These are phyloP conservation scores for Glaucomys volans DNA, from an alignment of 2,113 vertebrate species.

Conservation along the genomic window DNA sequence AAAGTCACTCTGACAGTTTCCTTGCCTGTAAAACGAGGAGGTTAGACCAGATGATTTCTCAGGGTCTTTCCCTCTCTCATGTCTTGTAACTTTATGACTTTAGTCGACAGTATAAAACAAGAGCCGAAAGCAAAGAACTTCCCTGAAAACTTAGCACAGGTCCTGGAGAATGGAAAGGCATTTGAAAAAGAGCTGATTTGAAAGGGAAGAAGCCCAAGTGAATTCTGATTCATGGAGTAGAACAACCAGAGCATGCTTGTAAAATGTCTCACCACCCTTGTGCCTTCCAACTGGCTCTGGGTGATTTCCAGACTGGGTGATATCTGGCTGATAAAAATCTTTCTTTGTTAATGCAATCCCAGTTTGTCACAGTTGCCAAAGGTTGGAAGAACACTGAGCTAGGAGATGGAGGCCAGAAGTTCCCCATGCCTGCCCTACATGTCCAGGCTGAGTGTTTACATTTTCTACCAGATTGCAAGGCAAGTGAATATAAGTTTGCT, in stretches of 20 bases:
- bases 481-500: not conserved
- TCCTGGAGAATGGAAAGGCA: not conserved
- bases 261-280: not conserved
- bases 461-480: not conserved
- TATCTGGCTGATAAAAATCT: slow-evolving; percentile 63
- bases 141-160: not conserved
- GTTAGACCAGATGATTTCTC: slow-evolving; percentile 51
- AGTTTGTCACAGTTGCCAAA: slow-evolving; percentile 56
- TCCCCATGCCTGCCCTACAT: not conserved
- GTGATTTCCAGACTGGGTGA: slow-evolving; percentile 30
- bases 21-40: not conserved
- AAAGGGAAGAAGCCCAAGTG: slow-evolving; percentile 37
- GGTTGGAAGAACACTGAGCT: slow-evolving; percentile 32
- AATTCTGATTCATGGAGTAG: not conserved
- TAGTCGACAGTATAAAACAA: slow-evolving; percentile 60
- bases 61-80: slow-evolving; percentile 26
- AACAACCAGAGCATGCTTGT: not conserved
- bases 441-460: not conserved
- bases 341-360: slow-evolving; percentile 2
- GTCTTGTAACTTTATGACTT: slow-evolving; percentile 50
- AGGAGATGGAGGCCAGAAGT: slow-evolving; percentile 42
- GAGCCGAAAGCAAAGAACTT: not conserved
- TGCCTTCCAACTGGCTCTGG: slow-evolving; percentile 30
- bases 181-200: not conserved
- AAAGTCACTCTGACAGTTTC: slow-evolving; percentile 63